phyloP scores from a whole-genome alignment of 2,888 invertebrate genomes.

The Sipunculus nudus region DNA sequence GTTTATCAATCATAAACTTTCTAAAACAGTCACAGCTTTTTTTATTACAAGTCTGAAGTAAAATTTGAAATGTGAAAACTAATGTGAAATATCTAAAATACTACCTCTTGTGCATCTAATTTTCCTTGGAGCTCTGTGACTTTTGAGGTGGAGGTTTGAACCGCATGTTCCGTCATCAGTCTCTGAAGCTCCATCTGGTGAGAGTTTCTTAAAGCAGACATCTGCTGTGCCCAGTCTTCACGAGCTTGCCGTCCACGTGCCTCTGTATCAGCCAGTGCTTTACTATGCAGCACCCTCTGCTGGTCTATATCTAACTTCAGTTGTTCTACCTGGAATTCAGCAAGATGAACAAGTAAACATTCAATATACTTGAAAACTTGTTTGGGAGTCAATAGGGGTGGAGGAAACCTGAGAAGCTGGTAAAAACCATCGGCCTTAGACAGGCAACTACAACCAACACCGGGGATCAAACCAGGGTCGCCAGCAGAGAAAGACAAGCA shows the following conservation, averaged over 20 bases:
- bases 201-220: conserved; percentile 47
- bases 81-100: no score
- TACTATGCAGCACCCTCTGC: conserved; percentile 51
- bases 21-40: no score
- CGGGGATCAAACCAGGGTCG: no score
- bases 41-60: no score
- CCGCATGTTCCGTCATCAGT: conserved; percentile 54
- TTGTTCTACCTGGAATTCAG: conserved; percentile 48
- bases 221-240: conserved; percentile 46
- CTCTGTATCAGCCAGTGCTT: conserved; percentile 55
- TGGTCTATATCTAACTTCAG: conserved; percentile 53
- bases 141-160: conserved; percentile 55
- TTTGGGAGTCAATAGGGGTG: no score
- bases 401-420: no score
- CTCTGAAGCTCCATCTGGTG: conserved; percentile 59
- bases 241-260: conserved; percentile 45
- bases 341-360: background rate
- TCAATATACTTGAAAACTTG: no score
- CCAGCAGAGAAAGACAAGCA: no score
- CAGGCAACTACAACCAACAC: no score
- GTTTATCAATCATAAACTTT: no score
- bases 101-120: conserved; percentile 61
- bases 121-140: conserved; percentile 57
- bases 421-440: no score
- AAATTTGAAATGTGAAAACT: no score